Evolutionary conservation across 1,140 invertebrate genomes (phyloP), one percentile per base, ranked within the genome.

Genomic region (Polypedilum pembai): DNA sequence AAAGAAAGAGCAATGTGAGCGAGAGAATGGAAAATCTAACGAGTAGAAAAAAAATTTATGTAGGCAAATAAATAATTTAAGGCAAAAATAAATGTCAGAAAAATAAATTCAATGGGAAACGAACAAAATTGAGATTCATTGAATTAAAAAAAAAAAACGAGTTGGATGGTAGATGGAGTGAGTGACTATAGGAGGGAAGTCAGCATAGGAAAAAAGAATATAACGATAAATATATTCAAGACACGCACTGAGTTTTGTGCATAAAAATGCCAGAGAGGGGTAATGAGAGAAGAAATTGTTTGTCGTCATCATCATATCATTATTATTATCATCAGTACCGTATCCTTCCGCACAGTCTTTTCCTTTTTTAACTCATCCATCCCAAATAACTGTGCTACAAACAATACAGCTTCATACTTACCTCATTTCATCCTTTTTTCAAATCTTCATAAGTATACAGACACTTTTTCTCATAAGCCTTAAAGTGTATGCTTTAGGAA

Each of bases 211-310:
- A 56, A 45, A 45, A 56, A 56, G 12, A 56, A n/a, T 12, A 56
- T 56, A 12, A 56, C 12, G n/a, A 15, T 15, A n/a, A 56, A 56
- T 56, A 4, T 56, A 56, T 56, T 56, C 45, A 15, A 15, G 45
- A n/a, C 45, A 56, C 45, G 45, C 45, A 56, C 45, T 56, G 45
- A n/a, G 3, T 56, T 56, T 56, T 56, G 4, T 56, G 45, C 45
- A 56, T 56, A n/a, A 56, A n/a, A n/a, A 56, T 56, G n/a, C 12
- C 12, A 8, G 15, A 15, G 45, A 56, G 15, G 45, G 45, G 45
- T 56, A 56, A 56, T 56, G 45, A 56, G 45, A 56, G 45, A 12
- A 56, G n/a, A 56, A 56, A 56, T 56, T 56, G 45, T 56, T 15
- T n/a, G 45, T 56, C n/a, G 45, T 56, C 45, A 56, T 56, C 45